These are phyloP conservation scores for Orthosia cruda DNA, from an alignment of 2,888 invertebrate species.

Conservation along the genomic window DNA sequence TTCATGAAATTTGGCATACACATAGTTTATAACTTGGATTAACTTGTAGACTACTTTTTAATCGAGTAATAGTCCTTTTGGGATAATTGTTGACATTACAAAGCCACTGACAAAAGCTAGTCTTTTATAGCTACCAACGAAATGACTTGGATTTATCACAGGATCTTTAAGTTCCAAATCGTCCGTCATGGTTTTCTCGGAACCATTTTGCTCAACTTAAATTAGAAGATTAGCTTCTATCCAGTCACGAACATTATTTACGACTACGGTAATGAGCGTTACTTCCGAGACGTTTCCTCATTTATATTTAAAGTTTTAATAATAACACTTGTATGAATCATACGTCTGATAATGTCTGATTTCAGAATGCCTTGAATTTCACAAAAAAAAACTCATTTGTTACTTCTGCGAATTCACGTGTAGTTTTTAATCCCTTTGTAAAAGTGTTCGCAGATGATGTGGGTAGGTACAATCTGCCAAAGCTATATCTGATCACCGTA, in stretches of 20 bases:
- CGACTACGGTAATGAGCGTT: constrained; percentile 63
- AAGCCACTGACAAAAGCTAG: too few relatives aligned
- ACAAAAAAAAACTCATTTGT: constrained; percentile 36
- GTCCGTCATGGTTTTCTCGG: constrained; percentile 46
- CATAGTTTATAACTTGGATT: too few relatives aligned
- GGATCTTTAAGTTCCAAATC: constrained; percentile 28
- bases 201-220: constrained; percentile 34
- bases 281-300: constrained; percentile 79
- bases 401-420: constrained; percentile 15
- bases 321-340: constrained; percentile 58
- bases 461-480: too few relatives aligned
- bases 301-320: constrained; percentile 61
- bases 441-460: constrained; percentile 1
- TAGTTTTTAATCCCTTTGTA: constrained; percentile 5
- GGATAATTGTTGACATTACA: too few relatives aligned
- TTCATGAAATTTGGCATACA: too few relatives aligned
- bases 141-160: neutral
- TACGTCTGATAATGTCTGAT: constrained; percentile 36
- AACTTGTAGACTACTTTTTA: too few relatives aligned
- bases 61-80: too few relatives aligned
- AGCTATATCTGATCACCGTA: too few relatives aligned
- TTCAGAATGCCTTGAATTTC: constrained; percentile 52
- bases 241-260: constrained; percentile 67
- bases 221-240: constrained; percentile 36
- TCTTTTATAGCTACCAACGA: constrained; percentile 1